Conservation (phyloP, 2,888 invertebrate genomes). For the Chorisops tibialis region DNA sequence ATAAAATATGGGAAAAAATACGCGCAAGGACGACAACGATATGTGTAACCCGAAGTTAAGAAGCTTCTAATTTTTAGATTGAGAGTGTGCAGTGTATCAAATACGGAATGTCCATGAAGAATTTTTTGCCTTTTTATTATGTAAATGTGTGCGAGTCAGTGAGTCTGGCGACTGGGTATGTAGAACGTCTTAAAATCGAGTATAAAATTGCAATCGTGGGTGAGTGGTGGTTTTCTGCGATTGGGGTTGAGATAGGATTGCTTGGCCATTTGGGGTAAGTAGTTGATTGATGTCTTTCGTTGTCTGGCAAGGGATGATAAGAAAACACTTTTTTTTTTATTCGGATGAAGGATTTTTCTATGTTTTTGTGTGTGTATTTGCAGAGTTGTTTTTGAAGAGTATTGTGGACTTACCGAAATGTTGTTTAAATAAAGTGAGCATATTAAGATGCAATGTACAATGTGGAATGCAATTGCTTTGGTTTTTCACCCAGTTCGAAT, state of each 20-base stretch:
- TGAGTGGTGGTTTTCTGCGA: neutral
- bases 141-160: neutral
- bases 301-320: conserved; percentile 29
- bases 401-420: too few species aligned
- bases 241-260: neutral
- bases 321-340: neutral
- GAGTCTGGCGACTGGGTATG: neutral
- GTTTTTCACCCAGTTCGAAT: too few species aligned
- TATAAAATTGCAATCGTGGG: conserved; percentile 10
- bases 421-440: too few species aligned
- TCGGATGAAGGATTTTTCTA: too few species aligned
- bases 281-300: conserved; percentile 30
- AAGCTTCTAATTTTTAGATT: conserved; percentile 15
- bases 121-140: neutral
- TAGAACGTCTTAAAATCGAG: neutral
- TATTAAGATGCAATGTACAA: too few species aligned
- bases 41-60: neutral
- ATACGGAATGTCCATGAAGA: conserved; percentile 2
- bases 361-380: too few species aligned
- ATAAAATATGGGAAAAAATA: conserved; percentile 5
- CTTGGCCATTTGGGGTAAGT: conserved; percentile 21
- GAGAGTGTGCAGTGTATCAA: neutral
- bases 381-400: too few species aligned
- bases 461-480: too few species aligned
- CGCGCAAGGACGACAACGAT: neutral